Percentiles rank a stretch among this genome's conserved stretches.
Conservation (phyloP, 2,113 vertebrate genomes). For the Chlorodrepanis virens region DNA sequence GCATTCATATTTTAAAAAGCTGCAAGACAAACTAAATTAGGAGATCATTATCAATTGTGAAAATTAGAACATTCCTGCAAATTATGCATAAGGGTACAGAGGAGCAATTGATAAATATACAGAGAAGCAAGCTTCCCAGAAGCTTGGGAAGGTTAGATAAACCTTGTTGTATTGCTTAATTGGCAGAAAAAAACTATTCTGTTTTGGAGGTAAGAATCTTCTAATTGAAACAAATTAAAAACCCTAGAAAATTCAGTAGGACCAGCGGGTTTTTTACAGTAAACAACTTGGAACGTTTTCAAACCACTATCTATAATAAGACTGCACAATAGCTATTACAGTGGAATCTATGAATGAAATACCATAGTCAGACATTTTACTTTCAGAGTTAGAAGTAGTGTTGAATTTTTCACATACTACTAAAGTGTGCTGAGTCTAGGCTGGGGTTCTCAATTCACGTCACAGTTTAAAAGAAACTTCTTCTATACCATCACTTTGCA, state of each 20-base stretch:
- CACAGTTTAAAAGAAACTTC: neutral
- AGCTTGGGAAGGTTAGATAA: neutral
- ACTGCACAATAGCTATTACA: neutral
- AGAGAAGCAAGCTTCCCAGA: neutral
- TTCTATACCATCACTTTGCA: neutral
- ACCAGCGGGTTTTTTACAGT: neutral
- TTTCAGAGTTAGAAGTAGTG: neutral
- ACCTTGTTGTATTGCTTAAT: neutral
- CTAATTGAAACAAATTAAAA: neutral
- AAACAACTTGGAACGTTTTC: neutral
- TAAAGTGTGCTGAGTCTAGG: neutral
- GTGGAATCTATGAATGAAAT: neutral
- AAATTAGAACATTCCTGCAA: neutral
- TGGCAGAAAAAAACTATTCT: neutral
- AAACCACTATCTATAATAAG: neutral
- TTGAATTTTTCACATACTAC: neutral
- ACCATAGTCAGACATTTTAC: neutral
- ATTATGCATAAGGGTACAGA: neutral
- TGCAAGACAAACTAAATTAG: constrained; percentile 1
- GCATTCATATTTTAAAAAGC: neutral
- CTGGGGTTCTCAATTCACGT: neutral
- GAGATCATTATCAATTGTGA: neutral
- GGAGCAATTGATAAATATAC: neutral
- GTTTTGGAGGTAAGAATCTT: neutral
- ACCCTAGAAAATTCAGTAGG: neutral